Conservation (phyloP, 2,797 vertebrate species). For the Kryptopterus vitreolus region DNA sequence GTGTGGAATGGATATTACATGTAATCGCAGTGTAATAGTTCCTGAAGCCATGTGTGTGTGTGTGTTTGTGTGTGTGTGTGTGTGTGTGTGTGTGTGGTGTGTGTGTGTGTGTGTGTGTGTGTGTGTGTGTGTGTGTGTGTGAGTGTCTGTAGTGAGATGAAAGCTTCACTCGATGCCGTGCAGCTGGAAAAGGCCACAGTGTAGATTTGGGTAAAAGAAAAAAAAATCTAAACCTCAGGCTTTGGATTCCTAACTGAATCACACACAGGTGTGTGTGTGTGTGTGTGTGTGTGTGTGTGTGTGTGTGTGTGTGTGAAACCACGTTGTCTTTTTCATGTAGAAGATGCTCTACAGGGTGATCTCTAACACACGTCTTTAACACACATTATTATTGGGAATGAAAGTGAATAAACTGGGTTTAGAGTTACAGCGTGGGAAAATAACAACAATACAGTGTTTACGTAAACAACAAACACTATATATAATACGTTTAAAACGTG, state of each 20-base stretch:
- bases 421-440: too few relatives aligned
- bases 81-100: not conserved
- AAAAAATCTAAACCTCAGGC: conserved; percentile 71
- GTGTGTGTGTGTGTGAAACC: not conserved
- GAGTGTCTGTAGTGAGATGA: conserved; percentile 1
- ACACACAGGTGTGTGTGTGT: conserved; percentile 48
- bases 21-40: too few relatives aligned
- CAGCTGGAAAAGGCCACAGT: conserved; percentile 64
- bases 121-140: not conserved
- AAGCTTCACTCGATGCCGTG: not conserved
- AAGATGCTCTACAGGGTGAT: not conserved
- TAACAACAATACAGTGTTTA: too few relatives aligned
- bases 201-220: conserved; percentile 53
- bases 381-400: too few relatives aligned
- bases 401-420: too few relatives aligned
- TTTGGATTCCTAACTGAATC: conserved; percentile 72
- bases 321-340: not conserved
- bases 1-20: too few relatives aligned
- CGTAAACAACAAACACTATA: too few relatives aligned
- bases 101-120: too few relatives aligned
- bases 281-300: conserved; percentile 20
- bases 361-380: not conserved
- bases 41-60: too few relatives aligned
- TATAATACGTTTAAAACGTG: too few relatives aligned
- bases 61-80: not conserved